These are phyloP conservation scores for Heteromyza rotundicornis DNA, from an alignment of 2,888 invertebrate genomes.

Conservation along the genomic window DNA sequence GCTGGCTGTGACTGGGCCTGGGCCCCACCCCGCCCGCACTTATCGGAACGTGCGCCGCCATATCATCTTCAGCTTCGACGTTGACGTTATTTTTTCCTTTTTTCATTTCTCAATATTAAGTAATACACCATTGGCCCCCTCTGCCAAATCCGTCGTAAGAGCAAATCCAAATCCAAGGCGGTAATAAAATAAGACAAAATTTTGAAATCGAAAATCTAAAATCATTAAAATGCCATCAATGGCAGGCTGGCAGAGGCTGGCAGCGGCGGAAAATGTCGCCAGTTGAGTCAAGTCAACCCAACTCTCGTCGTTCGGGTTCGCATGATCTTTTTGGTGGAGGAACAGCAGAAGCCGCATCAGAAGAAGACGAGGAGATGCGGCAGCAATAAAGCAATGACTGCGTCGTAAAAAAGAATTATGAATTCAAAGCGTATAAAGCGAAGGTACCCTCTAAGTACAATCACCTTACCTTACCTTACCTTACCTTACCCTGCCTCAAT, in stretches of 20 bases:
- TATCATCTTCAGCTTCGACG: no score
- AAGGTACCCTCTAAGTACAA: background rate
- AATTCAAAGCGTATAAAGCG: slow-evolving; percentile 15
- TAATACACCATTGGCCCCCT: background rate
- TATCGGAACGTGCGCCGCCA: slow-evolving; percentile 13
- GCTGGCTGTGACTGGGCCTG: no score
- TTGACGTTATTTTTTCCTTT: no score
- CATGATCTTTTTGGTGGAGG: background rate
- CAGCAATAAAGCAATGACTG: slow-evolving; percentile 14
- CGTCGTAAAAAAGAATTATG: slow-evolving; percentile 23
- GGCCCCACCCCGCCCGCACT: background rate
- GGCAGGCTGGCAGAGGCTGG: no score
- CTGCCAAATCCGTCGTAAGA: no score
- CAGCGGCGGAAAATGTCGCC: background rate
- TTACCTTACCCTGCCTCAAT: background rate
- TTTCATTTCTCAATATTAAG: no score
- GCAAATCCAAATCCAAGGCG: slow-evolving; percentile 6
- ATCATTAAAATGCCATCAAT: slow-evolving; percentile 23
- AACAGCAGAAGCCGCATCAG: background rate
- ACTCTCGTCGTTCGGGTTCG: slow-evolving; percentile 2
- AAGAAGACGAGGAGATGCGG: background rate
- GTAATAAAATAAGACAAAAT: slow-evolving; percentile 16
- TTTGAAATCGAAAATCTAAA: slow-evolving; percentile 21
- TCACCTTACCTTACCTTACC: background rate
- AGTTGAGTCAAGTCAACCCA: slow-evolving; percentile 5